phyloP scores from a whole-genome alignment of 2,113 vertebrate genomes.

The Callionymus lyra region DNA sequence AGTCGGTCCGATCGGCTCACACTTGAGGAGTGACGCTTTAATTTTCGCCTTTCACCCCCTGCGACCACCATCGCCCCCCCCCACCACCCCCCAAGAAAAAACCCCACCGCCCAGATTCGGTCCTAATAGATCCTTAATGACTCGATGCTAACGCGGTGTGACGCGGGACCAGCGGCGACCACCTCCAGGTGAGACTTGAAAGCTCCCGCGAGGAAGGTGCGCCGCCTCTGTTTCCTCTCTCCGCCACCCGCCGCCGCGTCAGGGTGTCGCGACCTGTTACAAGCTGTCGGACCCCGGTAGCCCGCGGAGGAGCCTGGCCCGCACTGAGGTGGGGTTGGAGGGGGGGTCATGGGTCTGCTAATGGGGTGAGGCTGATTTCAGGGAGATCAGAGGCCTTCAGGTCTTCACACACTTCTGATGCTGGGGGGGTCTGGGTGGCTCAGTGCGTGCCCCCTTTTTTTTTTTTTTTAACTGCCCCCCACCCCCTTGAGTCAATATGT shows the following conservation, averaged over 20 bases:
- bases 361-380: conserved; percentile 55
- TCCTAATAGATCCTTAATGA: conserved; percentile 57
- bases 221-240: conserved; percentile 60
- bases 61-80: conserved; percentile 7
- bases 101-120: conserved; percentile 27
- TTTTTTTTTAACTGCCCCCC: conserved; percentile 44
- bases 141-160: conserved; percentile 64
- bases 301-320: conserved; percentile 16
- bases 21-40: conserved; percentile 35
- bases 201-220: conserved; percentile 24
- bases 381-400: conserved; percentile 49
- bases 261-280: conserved; percentile 56
- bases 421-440: conserved; percentile 48
- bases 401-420: conserved; percentile 44
- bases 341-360: conserved; percentile 33
- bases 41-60: conserved; percentile 54
- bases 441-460: conserved; percentile 29
- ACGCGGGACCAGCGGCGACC: conserved; percentile 57
- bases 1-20: no score
- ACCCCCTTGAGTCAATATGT: conserved; percentile 63
- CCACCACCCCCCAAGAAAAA: no score
- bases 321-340: conserved; percentile 26
- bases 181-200: conserved; percentile 53
- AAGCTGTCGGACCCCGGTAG: conserved; percentile 44
- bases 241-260: conserved; percentile 54